Evolutionary conservation across 1,140 invertebrate species (phyloP).

Genomic region (Phymastichus coffea): DNA sequence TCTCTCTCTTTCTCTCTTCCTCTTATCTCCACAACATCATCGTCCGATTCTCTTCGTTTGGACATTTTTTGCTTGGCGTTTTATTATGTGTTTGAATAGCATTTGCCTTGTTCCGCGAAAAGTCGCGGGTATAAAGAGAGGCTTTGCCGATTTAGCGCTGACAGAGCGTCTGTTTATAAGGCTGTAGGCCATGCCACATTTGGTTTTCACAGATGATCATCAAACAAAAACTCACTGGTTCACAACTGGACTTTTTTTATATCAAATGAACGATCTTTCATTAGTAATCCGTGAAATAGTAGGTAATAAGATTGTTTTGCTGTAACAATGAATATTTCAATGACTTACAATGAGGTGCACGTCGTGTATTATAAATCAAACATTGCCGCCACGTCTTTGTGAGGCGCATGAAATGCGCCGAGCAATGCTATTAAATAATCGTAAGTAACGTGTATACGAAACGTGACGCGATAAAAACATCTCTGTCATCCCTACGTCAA

Average conservation of each 20-base stretch:
- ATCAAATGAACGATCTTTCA: too few species aligned
- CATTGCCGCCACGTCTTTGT: too few species aligned
- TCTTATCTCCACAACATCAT: conserved; percentile 6
- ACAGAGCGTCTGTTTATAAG: conserved; percentile 1
- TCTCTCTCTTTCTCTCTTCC: not conserved
- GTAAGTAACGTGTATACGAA: conserved; percentile 1
- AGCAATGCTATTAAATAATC: not conserved
- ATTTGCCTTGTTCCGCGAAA: conserved; percentile 12
- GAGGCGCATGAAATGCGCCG: not conserved
- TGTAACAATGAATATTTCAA: too few species aligned
- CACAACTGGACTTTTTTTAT: too few species aligned
- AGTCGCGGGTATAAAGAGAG: too few species aligned
- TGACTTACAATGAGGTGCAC: too few species aligned
- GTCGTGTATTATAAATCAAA: too few species aligned
- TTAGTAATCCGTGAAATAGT: too few species aligned
- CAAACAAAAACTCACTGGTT: too few species aligned
- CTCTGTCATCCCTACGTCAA: conserved; percentile 18
- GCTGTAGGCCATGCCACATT: not conserved
- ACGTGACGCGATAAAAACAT: conserved; percentile 12
- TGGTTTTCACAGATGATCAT: too few species aligned
- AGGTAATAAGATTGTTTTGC: too few species aligned
- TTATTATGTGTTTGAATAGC: conserved; percentile 17
- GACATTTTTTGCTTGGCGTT: not conserved
- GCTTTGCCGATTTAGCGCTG: conserved; percentile 4
- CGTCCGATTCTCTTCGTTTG: conserved; percentile 1